These are phyloP conservation scores for Lutraria lutraria DNA, from an alignment of 2,888 invertebrate species.

Conservation along the genomic window DNA sequence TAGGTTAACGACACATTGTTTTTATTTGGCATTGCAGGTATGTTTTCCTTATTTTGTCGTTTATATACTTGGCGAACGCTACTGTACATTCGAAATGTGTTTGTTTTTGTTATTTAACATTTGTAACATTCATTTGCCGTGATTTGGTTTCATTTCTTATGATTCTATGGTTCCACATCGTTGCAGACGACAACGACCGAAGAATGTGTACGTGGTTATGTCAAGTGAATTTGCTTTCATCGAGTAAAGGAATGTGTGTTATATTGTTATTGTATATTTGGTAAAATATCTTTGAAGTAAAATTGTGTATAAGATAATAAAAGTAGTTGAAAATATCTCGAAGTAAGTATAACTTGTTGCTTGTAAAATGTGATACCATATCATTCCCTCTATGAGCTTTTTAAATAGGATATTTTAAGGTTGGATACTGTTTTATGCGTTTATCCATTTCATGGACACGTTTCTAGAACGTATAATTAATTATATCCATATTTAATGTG, in stretches of 20 bases:
- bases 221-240: neutral
- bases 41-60: neutral
- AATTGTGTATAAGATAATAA: neutral
- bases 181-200: slow-evolving; percentile 9
- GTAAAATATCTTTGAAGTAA: neutral
- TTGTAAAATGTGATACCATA: neutral
- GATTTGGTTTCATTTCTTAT: no score
- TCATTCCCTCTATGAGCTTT: no score
- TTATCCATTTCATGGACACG: no score
- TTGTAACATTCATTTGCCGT: no score
- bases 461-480: no score
- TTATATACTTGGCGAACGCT: neutral
- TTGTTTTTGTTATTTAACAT: no score
- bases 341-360: neutral
- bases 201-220: neutral
- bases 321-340: neutral
- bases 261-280: neutral
- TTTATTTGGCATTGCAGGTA: neutral
- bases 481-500: no score
- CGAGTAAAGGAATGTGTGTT: neutral
- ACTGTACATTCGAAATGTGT: no score
- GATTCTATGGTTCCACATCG: neutral
- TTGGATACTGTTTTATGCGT: no score
- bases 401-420: no score
- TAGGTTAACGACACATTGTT: neutral